Evolutionary conservation across 2,888 invertebrate genomes (phyloP), one percentile per base, ranked within the genome.

Genomic region (Caenorhabditis wallacei): DNA sequence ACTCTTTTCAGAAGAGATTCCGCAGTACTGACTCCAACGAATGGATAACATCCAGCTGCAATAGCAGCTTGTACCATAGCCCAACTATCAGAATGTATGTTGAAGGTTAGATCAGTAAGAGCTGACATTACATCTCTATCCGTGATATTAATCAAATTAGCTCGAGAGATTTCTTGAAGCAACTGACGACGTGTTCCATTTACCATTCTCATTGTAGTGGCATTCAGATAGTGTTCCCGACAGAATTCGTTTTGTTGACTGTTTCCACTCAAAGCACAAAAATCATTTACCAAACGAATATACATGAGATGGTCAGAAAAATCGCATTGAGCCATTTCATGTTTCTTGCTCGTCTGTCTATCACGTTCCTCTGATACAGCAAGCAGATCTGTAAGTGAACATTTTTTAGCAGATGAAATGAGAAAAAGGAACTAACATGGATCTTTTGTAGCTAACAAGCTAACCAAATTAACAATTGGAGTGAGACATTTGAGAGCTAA

Each of bases 301-400:
- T 97, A 93, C 7, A 95, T 95, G 94, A 97, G 95, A 91, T 98
- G 97, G 92, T 99, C 98, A 85, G 97, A 97, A 89, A 94, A 95
- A 8, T 95, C 95, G 26, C 95, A 95, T 0, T 95, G 94, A 0
- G 95, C 94, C 85, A 97, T 95, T 71, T 94, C 94, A 85, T 94
- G 95, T 20, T 95, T 94, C 84, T 95, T 93, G 2, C 94, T 93
- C 59, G 93, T 92, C 18, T 95, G 95, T 1, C 16, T 18, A 20
- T 85, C 85, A 1, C 87, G 79, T n/a, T 82, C 83, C 2, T 81
- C 80, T 8, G 51, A 16, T 1, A 24, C 7, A n/a, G 84, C 59
- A 13, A 85, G 68, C 11, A 93, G 63, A 89, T 93, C 94, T 93
- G 89, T 54, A 93, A 87, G n/a, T n/a, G n/a, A 69, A 35, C 35